Conservation (phyloP, 2,113 vertebrate genomes). For the Actenoides lindsayi region DNA sequence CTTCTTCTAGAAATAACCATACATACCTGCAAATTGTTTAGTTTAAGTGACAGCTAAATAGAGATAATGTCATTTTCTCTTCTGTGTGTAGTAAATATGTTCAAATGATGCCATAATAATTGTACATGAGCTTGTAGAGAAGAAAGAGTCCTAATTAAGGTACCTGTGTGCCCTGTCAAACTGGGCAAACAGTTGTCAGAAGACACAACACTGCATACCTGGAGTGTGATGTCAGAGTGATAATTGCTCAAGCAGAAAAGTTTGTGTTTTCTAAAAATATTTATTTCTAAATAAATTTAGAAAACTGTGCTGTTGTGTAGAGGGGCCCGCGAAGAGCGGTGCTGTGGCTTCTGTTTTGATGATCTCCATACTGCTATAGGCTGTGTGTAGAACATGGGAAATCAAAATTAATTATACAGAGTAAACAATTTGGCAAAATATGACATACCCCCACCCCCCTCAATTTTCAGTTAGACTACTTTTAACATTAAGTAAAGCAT, state of each 20-base stretch:
- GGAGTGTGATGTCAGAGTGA: background rate
- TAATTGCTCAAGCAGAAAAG: slow-evolving; percentile 7
- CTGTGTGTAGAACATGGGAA: background rate
- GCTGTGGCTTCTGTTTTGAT: background rate
- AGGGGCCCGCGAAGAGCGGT: background rate
- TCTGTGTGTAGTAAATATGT: background rate
- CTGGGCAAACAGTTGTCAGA: slow-evolving; percentile 19
- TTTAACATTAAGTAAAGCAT: background rate
- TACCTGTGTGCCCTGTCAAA: background rate
- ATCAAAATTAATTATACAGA: background rate
- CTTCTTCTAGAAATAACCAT: background rate
- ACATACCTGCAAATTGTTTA: background rate
- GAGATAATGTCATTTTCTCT: background rate
- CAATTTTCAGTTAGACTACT: background rate
- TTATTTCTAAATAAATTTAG: background rate
- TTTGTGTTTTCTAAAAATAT: background rate
- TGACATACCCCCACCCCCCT: background rate
- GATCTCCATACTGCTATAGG: background rate
- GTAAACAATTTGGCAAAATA: background rate
- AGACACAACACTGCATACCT: background rate
- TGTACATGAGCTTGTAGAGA: background rate
- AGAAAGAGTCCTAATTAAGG: background rate
- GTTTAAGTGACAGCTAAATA: slow-evolving; percentile 26
- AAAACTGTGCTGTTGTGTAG: background rate
- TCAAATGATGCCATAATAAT: background rate